These are phyloP conservation scores for Momotus momota DNA, from an alignment of 2,797 vertebrate species.

Conservation along the genomic window DNA sequence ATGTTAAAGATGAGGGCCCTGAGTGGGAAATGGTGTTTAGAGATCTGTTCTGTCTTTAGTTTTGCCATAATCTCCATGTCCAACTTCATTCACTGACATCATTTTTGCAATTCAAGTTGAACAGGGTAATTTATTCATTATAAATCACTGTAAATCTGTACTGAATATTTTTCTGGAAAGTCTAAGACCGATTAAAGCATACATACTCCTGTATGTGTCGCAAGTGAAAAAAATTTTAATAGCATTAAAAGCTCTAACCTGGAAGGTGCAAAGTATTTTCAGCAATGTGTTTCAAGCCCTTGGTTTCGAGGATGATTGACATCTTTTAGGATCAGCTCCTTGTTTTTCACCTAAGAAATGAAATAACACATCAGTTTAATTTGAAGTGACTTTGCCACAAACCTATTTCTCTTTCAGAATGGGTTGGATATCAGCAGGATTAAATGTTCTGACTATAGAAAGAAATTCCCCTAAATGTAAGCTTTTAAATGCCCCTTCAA, in stretches of 20 bases:
- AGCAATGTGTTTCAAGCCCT: neutral
- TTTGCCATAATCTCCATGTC: neutral
- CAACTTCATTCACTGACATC: neutral
- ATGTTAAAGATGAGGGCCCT: neutral
- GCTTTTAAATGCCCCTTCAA: conserved; percentile 68
- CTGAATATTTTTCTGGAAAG: conserved; percentile 49
- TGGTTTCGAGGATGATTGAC: neutral
- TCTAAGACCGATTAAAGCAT: neutral
- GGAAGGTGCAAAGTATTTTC: conserved; percentile 33
- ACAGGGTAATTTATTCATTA: conserved; percentile 13
- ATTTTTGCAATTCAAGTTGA: conserved; percentile 7
- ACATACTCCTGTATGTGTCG: neutral
- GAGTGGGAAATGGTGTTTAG: neutral
- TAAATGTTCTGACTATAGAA: conserved; percentile 27
- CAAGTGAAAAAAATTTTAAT: conserved; percentile 40
- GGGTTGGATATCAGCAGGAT: conserved; percentile 34
- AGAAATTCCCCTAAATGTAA: neutral
- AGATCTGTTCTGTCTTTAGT: neutral
- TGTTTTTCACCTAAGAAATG: conserved; percentile 36
- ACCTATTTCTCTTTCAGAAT: conserved; percentile 26
- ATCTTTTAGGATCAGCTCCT: neutral
- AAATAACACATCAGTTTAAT: conserved; percentile 45
- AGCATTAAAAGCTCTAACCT: conserved; percentile 12
- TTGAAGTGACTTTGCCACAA: conserved; percentile 47
- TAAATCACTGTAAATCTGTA: conserved; percentile 27